Conservation (phyloP, 23 tunicate species). For the Phallusia fumigata region DNA sequence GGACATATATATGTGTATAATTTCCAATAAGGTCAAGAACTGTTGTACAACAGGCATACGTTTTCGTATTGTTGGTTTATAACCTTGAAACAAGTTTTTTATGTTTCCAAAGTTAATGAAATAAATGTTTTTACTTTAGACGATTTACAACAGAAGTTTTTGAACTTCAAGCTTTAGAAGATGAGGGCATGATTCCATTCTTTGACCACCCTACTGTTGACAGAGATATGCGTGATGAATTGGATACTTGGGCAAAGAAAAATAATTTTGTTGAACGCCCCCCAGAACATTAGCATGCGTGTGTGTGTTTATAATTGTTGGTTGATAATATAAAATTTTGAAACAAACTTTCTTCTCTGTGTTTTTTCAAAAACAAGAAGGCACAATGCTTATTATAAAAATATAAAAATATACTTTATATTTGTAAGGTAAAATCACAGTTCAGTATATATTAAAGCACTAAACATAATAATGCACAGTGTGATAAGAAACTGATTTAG, state of each 20-base stretch:
- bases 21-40: too few relatives aligned
- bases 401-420: background rate
- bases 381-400: background rate
- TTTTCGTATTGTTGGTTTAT: too few relatives aligned
- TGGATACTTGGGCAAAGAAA: slow-evolving; percentile 51
- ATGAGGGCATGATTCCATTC: slow-evolving; percentile 29
- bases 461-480: slow-evolving; percentile 13
- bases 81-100: too few relatives aligned
- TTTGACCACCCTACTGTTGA: slow-evolving; percentile 19
- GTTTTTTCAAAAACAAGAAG: background rate
- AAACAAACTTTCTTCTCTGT: background rate
- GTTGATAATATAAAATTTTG: background rate
- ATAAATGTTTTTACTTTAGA: background rate
- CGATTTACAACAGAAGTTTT: slow-evolving; percentile 36
- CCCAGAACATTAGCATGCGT: background rate
- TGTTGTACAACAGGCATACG: too few relatives aligned
- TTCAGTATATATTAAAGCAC: background rate
- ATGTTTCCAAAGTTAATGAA: too few relatives aligned
- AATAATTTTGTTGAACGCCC: background rate
- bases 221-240: slow-evolving; percentile 14
- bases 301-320: background rate
- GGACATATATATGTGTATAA: too few relatives aligned
- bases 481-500: background rate
- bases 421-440: background rate
- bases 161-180: slow-evolving; percentile 27